Percentiles rank a stretch among this genome's conserved stretches.
Conservation (phyloP, 2,113 vertebrate species). For the Grammomys dolichurus region DNA sequence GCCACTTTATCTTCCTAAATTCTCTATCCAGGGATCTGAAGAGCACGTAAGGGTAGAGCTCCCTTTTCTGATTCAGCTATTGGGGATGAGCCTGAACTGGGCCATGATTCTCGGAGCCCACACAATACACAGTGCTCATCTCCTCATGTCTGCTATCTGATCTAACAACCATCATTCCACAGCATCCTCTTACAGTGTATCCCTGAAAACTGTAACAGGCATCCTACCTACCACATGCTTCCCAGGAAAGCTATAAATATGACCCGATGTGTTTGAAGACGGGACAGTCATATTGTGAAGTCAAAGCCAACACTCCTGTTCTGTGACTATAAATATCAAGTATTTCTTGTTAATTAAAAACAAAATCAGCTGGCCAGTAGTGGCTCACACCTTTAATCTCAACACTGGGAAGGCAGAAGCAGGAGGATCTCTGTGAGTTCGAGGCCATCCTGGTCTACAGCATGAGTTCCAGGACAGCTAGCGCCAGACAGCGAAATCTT, state of each 20-base stretch:
- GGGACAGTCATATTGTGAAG: not conserved
- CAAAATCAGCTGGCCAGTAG: not conserved
- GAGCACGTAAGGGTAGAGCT: not conserved
- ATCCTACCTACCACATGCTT: not conserved
- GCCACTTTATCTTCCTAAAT: slow-evolving; percentile 1
- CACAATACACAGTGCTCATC: not conserved
- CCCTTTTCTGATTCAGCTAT: not conserved
- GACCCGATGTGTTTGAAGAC: no score
- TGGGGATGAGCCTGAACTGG: not conserved
- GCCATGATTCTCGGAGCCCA: not conserved
- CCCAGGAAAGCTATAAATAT: not conserved
- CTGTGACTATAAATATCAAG: not conserved
- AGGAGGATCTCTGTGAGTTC: not conserved
- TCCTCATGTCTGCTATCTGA: accelerated
- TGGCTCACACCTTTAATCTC: not conserved
- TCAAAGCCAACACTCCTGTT: not conserved
- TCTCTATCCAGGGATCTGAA: not conserved
- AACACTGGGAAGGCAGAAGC: not conserved
- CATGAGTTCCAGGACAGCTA: not conserved
- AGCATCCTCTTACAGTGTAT: not conserved
- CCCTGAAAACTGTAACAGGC: not conserved
- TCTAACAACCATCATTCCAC: not conserved
- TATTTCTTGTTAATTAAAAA: not conserved
- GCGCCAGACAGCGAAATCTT: not conserved
- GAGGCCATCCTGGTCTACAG: not conserved